Conservation (phyloP, 2,797 vertebrate species). For the Telmatherina bonti region DNA sequence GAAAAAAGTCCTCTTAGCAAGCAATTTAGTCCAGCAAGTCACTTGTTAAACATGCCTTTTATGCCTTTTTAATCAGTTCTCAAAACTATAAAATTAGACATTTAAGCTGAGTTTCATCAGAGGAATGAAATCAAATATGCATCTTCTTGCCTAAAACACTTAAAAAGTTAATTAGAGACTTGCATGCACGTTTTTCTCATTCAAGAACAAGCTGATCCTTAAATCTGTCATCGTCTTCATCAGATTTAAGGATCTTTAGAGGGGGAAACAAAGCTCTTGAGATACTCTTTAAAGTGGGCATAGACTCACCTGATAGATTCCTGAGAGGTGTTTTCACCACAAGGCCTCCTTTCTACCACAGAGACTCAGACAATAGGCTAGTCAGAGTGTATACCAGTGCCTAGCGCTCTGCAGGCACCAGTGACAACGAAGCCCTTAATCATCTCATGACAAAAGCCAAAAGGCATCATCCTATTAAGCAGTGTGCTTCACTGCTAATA, state of each 20-base stretch:
- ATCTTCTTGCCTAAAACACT: no score
- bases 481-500: slow-evolving; percentile 93
- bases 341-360: slow-evolving; percentile 73
- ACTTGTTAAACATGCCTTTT: no score
- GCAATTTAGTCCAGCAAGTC: background rate
- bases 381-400: slow-evolving; percentile 88
- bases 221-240: slow-evolving; percentile 14
- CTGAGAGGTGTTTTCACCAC: slow-evolving; percentile 89
- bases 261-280: slow-evolving; percentile 85
- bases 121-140: no score
- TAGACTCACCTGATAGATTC: slow-evolving; percentile 89
- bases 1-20: slow-evolving; percentile 1
- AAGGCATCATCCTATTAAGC: slow-evolving; percentile 99
- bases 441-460: slow-evolving; percentile 99
- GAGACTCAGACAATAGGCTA: slow-evolving; percentile 80
- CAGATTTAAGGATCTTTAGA: slow-evolving; percentile 77
- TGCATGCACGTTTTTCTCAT: background rate
- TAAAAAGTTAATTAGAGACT: no score
- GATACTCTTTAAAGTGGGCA: slow-evolving; percentile 79
- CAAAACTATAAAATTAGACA: no score
- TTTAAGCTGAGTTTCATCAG: no score
- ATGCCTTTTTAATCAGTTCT: no score
- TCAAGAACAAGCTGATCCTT: background rate
- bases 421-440: slow-evolving; percentile 94
- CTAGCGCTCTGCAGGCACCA: slow-evolving; percentile 88